Conservation (phyloP, 2,888 invertebrate genomes). For the Diabrotica balteata region DNA sequence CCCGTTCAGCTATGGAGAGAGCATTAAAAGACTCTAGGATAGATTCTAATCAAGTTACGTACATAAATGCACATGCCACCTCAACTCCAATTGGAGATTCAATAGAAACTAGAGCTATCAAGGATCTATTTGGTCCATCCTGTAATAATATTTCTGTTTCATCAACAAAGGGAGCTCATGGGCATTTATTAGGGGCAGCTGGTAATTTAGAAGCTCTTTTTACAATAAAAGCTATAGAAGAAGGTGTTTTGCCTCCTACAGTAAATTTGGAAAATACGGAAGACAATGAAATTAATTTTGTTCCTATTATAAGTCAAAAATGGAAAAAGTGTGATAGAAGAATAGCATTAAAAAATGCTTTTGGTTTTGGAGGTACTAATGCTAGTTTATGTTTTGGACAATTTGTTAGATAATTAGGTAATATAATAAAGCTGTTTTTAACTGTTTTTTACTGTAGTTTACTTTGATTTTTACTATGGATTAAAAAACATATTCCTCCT, state of each 20-base stretch:
- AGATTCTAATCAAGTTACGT: conserved; percentile 68
- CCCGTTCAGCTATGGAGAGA: conserved; percentile 83
- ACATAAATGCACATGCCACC: conserved; percentile 97
- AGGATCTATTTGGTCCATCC: conserved; percentile 70
- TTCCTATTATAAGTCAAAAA: conserved; percentile 64
- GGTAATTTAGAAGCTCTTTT: conserved; percentile 93
- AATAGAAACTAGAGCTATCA: conserved; percentile 83
- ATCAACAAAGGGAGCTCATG: conserved; percentile 96
- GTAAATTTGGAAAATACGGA: conserved; percentile 81
- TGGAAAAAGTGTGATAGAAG: conserved; percentile 68
- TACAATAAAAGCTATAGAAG: conserved; percentile 79
- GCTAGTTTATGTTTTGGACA: conserved; percentile 78
- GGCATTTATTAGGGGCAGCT: conserved; percentile 96
- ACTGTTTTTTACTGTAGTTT: too few relatives aligned
- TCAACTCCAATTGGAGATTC: conserved; percentile 95
- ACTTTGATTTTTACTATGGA: too few relatives aligned
- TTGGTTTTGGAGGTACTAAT: conserved; percentile 99
- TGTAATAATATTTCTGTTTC: conserved; percentile 72
- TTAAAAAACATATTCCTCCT: too few relatives aligned
- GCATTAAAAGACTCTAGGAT: conserved; percentile 79
- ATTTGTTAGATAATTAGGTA: conserved; percentile 43
- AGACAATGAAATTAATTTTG: conserved; percentile 72
- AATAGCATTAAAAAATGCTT: conserved; percentile 93
- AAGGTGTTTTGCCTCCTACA: conserved; percentile 84
- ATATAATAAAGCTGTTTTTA: not conserved